Conservation (phyloP, 2,797 vertebrate genomes). For the Acridotheres tristis region DNA sequence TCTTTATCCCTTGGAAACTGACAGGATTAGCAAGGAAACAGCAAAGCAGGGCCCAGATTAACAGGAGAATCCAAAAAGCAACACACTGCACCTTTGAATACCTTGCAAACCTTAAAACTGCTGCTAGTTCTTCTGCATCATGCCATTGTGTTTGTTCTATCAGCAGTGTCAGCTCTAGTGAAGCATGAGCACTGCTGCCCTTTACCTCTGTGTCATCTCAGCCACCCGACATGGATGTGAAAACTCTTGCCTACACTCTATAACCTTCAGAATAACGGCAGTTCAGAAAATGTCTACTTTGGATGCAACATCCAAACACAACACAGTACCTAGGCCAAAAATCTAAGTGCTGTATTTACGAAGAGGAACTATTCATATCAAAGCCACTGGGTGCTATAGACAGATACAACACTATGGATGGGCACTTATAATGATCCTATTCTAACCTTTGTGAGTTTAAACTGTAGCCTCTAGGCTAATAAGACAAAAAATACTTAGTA, state of each 20-base stretch:
- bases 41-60: neutral
- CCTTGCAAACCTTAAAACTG: neutral
- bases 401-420: neutral
- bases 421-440: neutral
- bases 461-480: neutral
- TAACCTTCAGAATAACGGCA: neutral
- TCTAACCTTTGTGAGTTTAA: neutral
- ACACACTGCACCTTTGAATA: neutral
- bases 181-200: neutral
- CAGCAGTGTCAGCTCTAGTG: neutral
- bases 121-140: neutral
- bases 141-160: neutral
- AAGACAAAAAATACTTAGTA: neutral
- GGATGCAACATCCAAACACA: neutral
- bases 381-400: neutral
- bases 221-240: neutral
- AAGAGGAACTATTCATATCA: neutral
- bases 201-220: neutral
- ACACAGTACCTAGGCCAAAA: accelerated
- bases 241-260: neutral
- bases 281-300: neutral
- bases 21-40: neutral
- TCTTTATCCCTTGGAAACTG: neutral
- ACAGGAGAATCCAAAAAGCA: neutral
- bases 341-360: neutral